Evolutionary conservation across 2,113 vertebrate genomes (phyloP).

Genomic region (Ifrita kowaldi): DNA sequence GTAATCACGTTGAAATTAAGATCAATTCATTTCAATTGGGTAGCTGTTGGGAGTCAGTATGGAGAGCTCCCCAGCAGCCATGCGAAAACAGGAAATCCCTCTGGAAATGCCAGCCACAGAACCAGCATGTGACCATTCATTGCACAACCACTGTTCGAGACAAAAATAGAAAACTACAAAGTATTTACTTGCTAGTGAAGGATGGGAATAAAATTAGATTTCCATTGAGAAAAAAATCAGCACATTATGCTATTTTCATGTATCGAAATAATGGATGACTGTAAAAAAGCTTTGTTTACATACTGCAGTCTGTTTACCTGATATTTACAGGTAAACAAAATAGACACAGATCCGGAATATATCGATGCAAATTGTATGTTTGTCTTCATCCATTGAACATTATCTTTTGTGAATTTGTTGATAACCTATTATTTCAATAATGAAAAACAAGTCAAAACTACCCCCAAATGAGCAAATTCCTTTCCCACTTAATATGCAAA

Average conservation of each 20-base stretch:
- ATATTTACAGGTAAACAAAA: constrained; percentile 21
- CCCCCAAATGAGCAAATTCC: neutral
- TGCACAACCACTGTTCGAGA: neutral
- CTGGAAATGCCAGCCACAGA: neutral
- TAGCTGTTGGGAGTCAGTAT: neutral
- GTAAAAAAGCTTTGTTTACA: neutral
- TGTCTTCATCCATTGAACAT: neutral
- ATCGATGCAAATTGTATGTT: constrained; percentile 9
- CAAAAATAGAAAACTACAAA: neutral
- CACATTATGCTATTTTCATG: neutral
- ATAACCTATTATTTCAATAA: constrained; percentile 25
- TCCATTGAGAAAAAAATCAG: neutral
- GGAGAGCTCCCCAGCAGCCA: neutral
- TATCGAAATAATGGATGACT: neutral
- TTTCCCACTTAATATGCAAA: constrained; percentile 44
- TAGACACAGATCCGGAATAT: neutral
- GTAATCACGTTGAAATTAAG: neutral
- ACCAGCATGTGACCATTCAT: accelerated
- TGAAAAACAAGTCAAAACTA: constrained; percentile 22
- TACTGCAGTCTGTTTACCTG: neutral
- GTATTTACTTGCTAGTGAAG: neutral
- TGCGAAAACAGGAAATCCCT: neutral
- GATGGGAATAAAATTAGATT: neutral
- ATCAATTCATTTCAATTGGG: neutral
- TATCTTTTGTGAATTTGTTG: neutral